phyloP scores from a whole-genome alignment of 2,888 invertebrate genomes.

The Philonicus albiceps region DNA sequence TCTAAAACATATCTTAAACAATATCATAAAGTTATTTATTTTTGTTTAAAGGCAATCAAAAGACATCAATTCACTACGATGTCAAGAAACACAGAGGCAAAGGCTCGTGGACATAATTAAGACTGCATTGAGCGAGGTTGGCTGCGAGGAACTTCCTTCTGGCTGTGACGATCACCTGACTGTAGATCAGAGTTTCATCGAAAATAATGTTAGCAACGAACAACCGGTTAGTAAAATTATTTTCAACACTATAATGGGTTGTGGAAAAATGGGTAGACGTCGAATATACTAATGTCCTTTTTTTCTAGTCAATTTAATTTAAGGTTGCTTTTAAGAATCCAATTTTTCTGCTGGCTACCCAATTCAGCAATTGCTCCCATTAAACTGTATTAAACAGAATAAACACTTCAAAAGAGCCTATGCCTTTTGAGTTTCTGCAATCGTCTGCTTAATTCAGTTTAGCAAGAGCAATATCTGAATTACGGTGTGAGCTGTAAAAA shows the following conservation, averaged over 20 bases:
- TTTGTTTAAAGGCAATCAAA: slow-evolving; percentile 64
- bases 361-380: too few species aligned
- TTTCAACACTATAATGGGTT: not conserved
- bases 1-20: not conserved
- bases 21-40: not conserved
- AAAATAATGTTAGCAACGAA: slow-evolving; percentile 66
- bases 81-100: slow-evolving; percentile 83
- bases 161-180: slow-evolving; percentile 76
- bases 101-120: slow-evolving; percentile 85
- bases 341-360: too few species aligned
- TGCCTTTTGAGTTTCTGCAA: not conserved
- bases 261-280: not conserved
- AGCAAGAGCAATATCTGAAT: not conserved
- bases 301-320: not conserved
- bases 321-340: not conserved
- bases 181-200: slow-evolving; percentile 69
- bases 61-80: slow-evolving; percentile 81
- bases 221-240: slow-evolving; percentile 67
- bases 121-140: slow-evolving; percentile 83
- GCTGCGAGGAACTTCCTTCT: slow-evolving; percentile 86
- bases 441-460: not conserved
- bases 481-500: not conserved
- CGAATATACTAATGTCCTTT: not conserved
- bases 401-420: too few species aligned
- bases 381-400: too few species aligned